phyloP scores from a whole-genome alignment of 2,888 invertebrate genomes.

The Cecidostiba fungosa region DNA sequence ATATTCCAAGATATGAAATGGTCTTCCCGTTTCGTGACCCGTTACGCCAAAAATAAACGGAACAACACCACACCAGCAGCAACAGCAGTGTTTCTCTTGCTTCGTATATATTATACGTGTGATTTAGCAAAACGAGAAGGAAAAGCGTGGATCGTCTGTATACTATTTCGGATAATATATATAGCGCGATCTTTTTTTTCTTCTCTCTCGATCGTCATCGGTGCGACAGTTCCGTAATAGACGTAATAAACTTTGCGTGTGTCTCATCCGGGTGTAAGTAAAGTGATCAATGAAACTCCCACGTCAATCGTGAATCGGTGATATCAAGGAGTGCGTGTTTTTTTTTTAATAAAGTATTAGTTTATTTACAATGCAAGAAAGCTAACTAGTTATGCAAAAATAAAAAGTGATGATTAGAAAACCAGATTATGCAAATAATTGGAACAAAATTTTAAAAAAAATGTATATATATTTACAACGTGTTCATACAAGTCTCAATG shows the following conservation, averaged over 20 bases:
- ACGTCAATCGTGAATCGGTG: slow-evolving; percentile 31
- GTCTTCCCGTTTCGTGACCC: not conserved
- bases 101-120: slow-evolving; percentile 29
- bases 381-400: not conserved
- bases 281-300: slow-evolving; percentile 20
- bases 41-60: slow-evolving; percentile 61
- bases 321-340: slow-evolving; percentile 9
- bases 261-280: not conserved
- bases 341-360: not conserved
- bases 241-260: not conserved
- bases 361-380: slow-evolving; percentile 33
- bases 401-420: slow-evolving; percentile 4
- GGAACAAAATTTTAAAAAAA: not conserved
- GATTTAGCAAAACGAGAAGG: slow-evolving; percentile 45
- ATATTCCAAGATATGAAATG: not conserved
- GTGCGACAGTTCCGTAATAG: slow-evolving; percentile 29
- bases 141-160: slow-evolving; percentile 36
- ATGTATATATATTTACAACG: slow-evolving; percentile 36
- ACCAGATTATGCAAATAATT: not conserved
- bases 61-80: slow-evolving; percentile 43
- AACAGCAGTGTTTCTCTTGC: slow-evolving; percentile 17
- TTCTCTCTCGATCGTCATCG: not conserved
- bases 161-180: slow-evolving; percentile 6
- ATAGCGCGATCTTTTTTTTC: not conserved
- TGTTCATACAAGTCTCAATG: slow-evolving; percentile 40